Evolutionary conservation across 2,888 invertebrate species (phyloP).

Genomic region (Nasonovia ribisnigri): DNA sequence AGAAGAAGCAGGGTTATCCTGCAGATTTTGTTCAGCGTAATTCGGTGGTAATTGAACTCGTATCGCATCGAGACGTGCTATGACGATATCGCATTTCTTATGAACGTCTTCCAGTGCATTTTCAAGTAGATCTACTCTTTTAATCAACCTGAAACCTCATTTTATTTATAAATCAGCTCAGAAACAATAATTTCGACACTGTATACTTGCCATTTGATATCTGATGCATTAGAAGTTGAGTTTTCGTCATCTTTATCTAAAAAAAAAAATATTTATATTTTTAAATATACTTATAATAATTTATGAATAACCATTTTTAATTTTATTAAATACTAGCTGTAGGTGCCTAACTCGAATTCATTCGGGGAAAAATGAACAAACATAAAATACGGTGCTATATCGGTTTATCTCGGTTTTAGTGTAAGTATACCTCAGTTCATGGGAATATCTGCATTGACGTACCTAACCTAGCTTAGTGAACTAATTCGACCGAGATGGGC

Average conservation of each 20-base stretch:
- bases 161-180: not conserved
- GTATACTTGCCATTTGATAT: not conserved
- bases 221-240: not conserved
- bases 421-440: not conserved
- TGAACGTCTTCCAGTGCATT: constrained; percentile 14
- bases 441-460: not conserved
- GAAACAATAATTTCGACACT: not conserved
- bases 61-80: constrained; percentile 8
- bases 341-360: not conserved
- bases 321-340: not conserved
- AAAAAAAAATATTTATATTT: too few species aligned
- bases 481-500: too few species aligned
- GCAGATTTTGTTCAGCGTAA: constrained; percentile 10
- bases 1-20: not conserved
- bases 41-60: not conserved
- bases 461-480: not conserved
- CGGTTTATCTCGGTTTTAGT: not conserved
- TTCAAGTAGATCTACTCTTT: not conserved
- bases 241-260: not conserved
- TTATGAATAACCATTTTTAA: not conserved
- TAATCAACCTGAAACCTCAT: not conserved
- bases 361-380: not conserved
- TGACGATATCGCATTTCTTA: constrained; percentile 29
- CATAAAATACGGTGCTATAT: not conserved
- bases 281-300: not conserved